Base-by-base conservation (phyloP, 1,140 invertebrate species). In the Drosophila bipectinata region DNA sequence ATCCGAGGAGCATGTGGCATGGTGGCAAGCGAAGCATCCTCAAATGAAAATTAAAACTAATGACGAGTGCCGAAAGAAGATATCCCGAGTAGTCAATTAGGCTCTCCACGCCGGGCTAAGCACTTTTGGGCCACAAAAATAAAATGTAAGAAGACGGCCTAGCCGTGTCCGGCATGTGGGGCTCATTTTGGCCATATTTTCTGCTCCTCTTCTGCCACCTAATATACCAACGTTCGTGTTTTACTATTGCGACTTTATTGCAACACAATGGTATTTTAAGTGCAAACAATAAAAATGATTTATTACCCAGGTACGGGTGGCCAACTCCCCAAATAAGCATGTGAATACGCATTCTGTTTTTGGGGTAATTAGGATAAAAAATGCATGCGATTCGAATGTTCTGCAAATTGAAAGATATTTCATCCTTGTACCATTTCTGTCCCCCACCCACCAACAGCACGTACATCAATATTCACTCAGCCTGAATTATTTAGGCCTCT, bases 221-320 rank as follows among this genome's bases (percentile, higher is more conserved):
- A 18, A 44, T 18, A 44, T 5, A 44, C 14, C 41, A 4, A 44
- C 14, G 28, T 52, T 72, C 28, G 45, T 58, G 55, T 52, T 37
- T 58, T 54, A 39, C 41, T 59, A 53, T 45, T 60, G 62, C 68
- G 52, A 56, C 59, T 63, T 77, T 72, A 68, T 81, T 78, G 79
- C 71, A 75, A 72, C 66, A 69, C 66, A 69, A 69, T 69, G 63
- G 60, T 55, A 77, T 72, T 79, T 79, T 80, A 85, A 84, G 77
- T 85, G 81, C 54, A 56, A 63, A 62, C 81, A 71, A 85, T 85
- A 84, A 85, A 85, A 77, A 77, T 84, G 76, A 85, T 85, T 85
- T 85, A 85, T 85, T 71, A 49, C 45, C 69, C 48, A 41, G 41
- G 41, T 44, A 60, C 71, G 67, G 55, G 28, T n/a, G 24, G 14